Percentiles rank a stretch among this genome's conserved stretches.
These are phyloP conservation scores for Cyaniris semiargus DNA, from an alignment of 2,888 invertebrate genomes.

Conservation along the genomic window DNA sequence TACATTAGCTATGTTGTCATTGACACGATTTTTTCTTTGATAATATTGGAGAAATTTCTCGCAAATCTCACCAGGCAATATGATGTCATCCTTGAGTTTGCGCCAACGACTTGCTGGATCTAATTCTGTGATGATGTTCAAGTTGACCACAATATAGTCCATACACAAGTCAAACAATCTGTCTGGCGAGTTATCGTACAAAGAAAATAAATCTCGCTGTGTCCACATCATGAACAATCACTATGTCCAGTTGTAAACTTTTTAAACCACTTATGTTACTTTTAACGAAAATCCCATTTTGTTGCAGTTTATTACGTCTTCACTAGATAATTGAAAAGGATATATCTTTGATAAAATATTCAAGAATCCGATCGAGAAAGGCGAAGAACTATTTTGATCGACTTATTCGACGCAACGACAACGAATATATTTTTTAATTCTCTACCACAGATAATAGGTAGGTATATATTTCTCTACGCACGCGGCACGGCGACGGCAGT, in stretches of 20 bases:
- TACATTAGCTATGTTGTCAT: constrained; percentile 85
- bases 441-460: too few relatives aligned
- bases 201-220: constrained; percentile 51
- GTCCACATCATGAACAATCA: constrained; percentile 53
- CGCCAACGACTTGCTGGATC: constrained; percentile 69
- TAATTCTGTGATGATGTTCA: constrained; percentile 80
- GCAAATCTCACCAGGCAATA: constrained; percentile 86
- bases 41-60: constrained; percentile 83
- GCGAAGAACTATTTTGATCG: constrained; percentile 44
- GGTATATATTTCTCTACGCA: too few relatives aligned
- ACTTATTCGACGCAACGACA: constrained; percentile 49
- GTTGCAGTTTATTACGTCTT: constrained; percentile 31
- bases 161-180: constrained; percentile 83
- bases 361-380: constrained; percentile 37
- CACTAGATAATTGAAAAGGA: constrained; percentile 4
- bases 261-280: constrained; percentile 38
- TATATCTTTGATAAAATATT: background rate
- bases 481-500: too few relatives aligned
- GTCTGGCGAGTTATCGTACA: constrained; percentile 76
- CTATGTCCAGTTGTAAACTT: constrained; percentile 43
- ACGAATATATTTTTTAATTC: constrained; percentile 33
- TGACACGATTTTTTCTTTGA: constrained; percentile 78
- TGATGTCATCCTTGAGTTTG: constrained; percentile 81
- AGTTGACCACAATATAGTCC: constrained; percentile 81
- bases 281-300: constrained; percentile 34